Evolutionary conservation across 1,140 invertebrate species (phyloP).

Genomic region (Zaprionus gabonicus): DNA sequence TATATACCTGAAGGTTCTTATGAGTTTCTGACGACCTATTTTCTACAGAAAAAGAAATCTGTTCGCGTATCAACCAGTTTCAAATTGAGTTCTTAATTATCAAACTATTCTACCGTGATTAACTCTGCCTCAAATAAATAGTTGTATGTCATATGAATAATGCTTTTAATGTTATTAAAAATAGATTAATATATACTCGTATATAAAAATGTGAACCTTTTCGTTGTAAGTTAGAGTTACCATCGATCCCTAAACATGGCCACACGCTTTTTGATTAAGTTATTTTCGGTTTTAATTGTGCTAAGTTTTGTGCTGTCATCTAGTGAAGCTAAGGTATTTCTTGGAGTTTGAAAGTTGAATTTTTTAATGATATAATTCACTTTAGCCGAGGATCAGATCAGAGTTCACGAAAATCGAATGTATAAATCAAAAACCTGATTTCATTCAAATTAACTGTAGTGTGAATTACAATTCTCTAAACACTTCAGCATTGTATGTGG

Average conservation of each 20-base stretch:
- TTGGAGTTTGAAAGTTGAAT: neutral
- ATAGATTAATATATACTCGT: neutral
- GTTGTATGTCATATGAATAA: neutral
- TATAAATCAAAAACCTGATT: neutral
- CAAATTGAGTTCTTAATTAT: neutral
- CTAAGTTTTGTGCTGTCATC: neutral
- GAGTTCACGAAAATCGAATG: neutral
- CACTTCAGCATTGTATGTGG: too few species aligned
- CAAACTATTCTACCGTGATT: too few species aligned
- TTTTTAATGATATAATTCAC: neutral
- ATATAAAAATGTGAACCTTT: neutral
- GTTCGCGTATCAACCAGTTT: neutral
- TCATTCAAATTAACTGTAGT: too few species aligned
- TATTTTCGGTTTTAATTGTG: neutral
- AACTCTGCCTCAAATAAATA: neutral
- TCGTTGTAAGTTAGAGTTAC: neutral
- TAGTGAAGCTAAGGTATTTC: neutral
- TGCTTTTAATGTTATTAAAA: neutral
- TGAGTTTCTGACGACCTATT: conserved; percentile 20
- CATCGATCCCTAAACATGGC: neutral
- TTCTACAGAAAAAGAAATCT: conserved; percentile 14
- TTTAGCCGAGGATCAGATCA: neutral
- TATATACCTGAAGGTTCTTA: conserved; percentile 41
- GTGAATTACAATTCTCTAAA: too few species aligned
- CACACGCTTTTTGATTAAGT: neutral